phyloP scores from a whole-genome alignment of 1,140 invertebrate genomes.

The Sminthurinus signatus region DNA sequence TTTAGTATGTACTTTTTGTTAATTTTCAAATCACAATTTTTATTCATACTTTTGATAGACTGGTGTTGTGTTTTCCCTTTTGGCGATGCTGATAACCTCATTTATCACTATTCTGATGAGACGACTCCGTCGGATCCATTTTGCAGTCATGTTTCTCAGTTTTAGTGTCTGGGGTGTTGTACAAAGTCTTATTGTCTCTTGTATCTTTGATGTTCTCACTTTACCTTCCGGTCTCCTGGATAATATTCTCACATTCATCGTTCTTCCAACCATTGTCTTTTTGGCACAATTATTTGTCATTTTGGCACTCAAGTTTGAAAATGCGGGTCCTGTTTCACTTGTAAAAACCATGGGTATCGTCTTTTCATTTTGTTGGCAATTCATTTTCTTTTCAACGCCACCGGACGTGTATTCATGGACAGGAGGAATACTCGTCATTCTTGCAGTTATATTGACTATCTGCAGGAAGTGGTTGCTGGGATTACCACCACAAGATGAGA shows the following conservation, averaged over 20 bases:
- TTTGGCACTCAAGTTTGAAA: slow-evolving; percentile 18
- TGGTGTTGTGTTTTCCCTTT: neutral
- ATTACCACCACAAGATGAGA: slow-evolving; percentile 14
- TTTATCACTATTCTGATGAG: slow-evolving; percentile 14
- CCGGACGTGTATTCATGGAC: slow-evolving; percentile 18
- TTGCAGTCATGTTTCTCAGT: slow-evolving; percentile 11
- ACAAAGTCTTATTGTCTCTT: slow-evolving; percentile 17
- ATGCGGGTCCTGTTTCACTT: slow-evolving; percentile 11
- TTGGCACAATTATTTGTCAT: slow-evolving; percentile 6
- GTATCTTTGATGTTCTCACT: neutral
- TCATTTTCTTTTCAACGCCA: neutral
- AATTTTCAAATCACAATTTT: neutral
- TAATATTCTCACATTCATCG: slow-evolving; percentile 6
- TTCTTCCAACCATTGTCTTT: slow-evolving; percentile 1
- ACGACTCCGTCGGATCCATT: slow-evolving; percentile 24
- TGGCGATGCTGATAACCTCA: neutral
- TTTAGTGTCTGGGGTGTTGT: slow-evolving; percentile 24
- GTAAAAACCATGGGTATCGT: slow-evolving; percentile 15
- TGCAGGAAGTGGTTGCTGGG: slow-evolving; percentile 24
- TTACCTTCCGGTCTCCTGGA: slow-evolving; percentile 12
- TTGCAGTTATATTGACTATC: slow-evolving; percentile 20
- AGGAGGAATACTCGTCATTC: slow-evolving; percentile 22
- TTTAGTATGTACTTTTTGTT: neutral
- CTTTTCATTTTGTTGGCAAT: slow-evolving; percentile 24
- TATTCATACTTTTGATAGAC: neutral